phyloP scores from a whole-genome alignment of 23 tunicate genomes.

The Halocynthia roretzi region DNA sequence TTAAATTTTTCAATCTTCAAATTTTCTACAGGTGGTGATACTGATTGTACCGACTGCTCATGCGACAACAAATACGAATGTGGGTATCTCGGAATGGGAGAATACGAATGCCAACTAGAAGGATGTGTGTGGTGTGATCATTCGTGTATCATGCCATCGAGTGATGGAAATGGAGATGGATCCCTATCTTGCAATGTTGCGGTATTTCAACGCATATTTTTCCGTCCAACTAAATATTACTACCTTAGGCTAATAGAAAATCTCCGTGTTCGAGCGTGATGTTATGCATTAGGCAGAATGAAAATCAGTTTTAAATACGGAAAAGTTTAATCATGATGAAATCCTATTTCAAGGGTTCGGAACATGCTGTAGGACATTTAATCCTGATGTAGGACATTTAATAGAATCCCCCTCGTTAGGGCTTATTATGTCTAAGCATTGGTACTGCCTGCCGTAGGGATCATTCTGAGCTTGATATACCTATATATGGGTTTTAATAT shows the following conservation, averaged over 20 bases:
- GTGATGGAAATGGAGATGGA: constrained; percentile 30
- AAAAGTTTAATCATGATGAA: no score
- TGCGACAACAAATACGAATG: constrained; percentile 58
- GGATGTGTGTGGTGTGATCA: constrained; percentile 99
- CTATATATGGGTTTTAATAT: no score
- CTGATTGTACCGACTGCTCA: not conserved
- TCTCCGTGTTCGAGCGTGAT: not conserved
- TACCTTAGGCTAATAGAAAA: not conserved
- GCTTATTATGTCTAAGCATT: no score
- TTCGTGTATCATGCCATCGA: constrained; percentile 63
- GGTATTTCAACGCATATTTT: not conserved
- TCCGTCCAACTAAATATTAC: not conserved
- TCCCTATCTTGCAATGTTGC: not conserved
- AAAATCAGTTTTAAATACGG: no score
- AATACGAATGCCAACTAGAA: constrained; percentile 36
- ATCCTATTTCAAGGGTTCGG: no score
- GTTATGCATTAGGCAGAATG: no score
- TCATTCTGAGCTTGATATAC: no score
- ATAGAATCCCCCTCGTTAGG: no score
- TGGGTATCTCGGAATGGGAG: constrained; percentile 51
- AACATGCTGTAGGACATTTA: no score
- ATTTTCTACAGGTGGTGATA: not conserved
- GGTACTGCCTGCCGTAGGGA: no score
- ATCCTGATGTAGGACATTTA: no score
- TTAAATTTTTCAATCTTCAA: not conserved